These are phyloP conservation scores for Melanotaenia nigrans DNA, from an alignment of 2,797 vertebrate species.

Conservation along the genomic window DNA sequence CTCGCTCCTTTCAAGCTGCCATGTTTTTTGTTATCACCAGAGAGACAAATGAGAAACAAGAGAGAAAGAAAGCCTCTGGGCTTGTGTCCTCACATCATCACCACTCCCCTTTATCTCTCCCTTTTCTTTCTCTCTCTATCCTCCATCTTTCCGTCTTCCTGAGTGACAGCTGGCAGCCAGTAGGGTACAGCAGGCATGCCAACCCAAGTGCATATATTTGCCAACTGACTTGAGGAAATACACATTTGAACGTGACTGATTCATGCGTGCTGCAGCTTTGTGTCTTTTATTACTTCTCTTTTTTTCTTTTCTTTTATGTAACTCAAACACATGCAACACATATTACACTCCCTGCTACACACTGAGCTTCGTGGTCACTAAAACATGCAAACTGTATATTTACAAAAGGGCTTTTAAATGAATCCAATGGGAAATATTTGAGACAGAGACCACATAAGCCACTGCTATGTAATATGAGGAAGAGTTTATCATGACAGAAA, in stretches of 20 bases:
- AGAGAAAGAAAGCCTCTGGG: slow-evolving; percentile 68
- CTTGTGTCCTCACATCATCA: slow-evolving; percentile 75
- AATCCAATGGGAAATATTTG: slow-evolving; percentile 46
- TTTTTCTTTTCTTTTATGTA: slow-evolving; percentile 18
- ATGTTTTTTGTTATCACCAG: slow-evolving; percentile 75
- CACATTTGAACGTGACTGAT: slow-evolving; percentile 68
- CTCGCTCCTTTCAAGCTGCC: slow-evolving; percentile 65
- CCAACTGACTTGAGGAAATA: slow-evolving; percentile 76
- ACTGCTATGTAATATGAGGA: slow-evolving; percentile 46
- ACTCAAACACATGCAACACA: slow-evolving; percentile 28
- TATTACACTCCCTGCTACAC: slow-evolving; percentile 44
- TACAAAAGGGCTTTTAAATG: slow-evolving; percentile 42
- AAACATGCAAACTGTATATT: slow-evolving; percentile 51
- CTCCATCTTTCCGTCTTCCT: slow-evolving; percentile 74
- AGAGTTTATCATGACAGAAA: slow-evolving; percentile 31
- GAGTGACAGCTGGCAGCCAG: slow-evolving; percentile 87
- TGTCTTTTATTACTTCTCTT: slow-evolving; percentile 25
- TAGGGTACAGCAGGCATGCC: slow-evolving; percentile 82
- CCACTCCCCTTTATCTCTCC: slow-evolving; percentile 51
- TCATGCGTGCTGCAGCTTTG: slow-evolving; percentile 35
- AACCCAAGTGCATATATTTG: slow-evolving; percentile 74
- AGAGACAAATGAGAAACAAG: slow-evolving; percentile 77
- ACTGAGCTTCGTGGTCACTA: slow-evolving; percentile 55
- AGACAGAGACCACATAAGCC: slow-evolving; percentile 43
- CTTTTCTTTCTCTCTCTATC: slow-evolving; percentile 33